These are phyloP conservation scores for Ectemnius cavifrons DNA, from an alignment of 2,888 invertebrate species.

Conservation along the genomic window DNA sequence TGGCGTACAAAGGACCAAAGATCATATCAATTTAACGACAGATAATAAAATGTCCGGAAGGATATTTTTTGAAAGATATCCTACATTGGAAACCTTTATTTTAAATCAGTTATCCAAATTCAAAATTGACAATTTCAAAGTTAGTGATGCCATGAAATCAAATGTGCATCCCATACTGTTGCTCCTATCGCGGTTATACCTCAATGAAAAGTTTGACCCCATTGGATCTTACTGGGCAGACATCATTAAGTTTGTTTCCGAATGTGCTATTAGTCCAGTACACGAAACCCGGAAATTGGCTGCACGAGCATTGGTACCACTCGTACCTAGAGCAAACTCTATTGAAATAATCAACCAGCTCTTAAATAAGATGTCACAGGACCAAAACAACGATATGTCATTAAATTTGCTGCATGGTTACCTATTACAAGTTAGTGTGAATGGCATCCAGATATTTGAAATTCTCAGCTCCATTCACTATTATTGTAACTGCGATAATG, in stretches of 20 bases:
- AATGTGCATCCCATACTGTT: slow-evolving; percentile 88
- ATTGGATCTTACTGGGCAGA: slow-evolving; percentile 85
- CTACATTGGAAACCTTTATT: slow-evolving; percentile 82
- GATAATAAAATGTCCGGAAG: slow-evolving; percentile 87
- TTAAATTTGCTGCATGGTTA: slow-evolving; percentile 84
- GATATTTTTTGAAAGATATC: slow-evolving; percentile 88
- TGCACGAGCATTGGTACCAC: slow-evolving; percentile 84
- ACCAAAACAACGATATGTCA: slow-evolving; percentile 31
- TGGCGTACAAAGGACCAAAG: slow-evolving; percentile 86
- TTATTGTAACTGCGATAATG: background rate
- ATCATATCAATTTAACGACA: slow-evolving; percentile 80
- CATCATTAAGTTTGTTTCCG: slow-evolving; percentile 81
- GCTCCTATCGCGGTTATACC: slow-evolving; percentile 88
- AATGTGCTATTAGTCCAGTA: slow-evolving; percentile 83
- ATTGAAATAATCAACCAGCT: slow-evolving; percentile 69
- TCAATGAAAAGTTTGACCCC: slow-evolving; percentile 83
- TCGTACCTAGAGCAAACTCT: slow-evolving; percentile 79
- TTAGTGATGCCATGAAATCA: slow-evolving; percentile 79
- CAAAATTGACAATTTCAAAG: slow-evolving; percentile 35
- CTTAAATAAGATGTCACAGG: slow-evolving; percentile 67
- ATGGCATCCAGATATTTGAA: background rate
- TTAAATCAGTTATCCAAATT: slow-evolving; percentile 77
- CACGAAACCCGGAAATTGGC: slow-evolving; percentile 86
- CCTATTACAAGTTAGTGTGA: slow-evolving; percentile 81
- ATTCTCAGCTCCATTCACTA: background rate